Percentiles rank a stretch among this genome's conserved stretches.
phyloP scores from a whole-genome alignment of 64 coral and sea anemone genomes.

The Porites australiensis region DNA sequence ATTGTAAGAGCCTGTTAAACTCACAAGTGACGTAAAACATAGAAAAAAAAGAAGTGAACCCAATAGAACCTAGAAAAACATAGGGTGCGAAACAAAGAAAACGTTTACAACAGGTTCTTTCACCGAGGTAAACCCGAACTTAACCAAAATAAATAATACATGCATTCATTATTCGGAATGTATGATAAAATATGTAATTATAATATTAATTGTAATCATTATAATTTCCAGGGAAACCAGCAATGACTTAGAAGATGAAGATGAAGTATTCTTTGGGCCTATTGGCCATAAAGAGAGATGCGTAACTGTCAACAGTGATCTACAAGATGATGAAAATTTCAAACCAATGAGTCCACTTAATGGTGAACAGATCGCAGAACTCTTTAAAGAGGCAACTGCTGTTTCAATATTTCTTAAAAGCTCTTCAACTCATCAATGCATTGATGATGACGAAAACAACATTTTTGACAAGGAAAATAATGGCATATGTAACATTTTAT shows the following conservation, averaged over 20 bases:
- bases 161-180: too few species aligned
- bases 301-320: slow-evolving; percentile 67
- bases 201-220: background rate
- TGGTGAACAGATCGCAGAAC: slow-evolving; percentile 89
- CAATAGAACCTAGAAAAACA: too few species aligned
- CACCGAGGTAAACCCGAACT: too few species aligned
- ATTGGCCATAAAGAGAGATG: slow-evolving; percentile 86
- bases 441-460: background rate
- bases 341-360: slow-evolving; percentile 88
- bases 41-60: too few species aligned
- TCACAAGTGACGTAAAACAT: too few species aligned
- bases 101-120: too few species aligned
- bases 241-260: slow-evolving; percentile 78
- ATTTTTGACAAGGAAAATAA: background rate
- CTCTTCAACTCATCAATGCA: background rate
- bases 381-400: slow-evolving; percentile 94
- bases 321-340: slow-evolving; percentile 50
- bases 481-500: slow-evolving; percentile 7
- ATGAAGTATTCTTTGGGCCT: slow-evolving; percentile 94
- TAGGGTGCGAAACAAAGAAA: too few species aligned
- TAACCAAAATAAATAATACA: too few species aligned
- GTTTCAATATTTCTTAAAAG: slow-evolving; percentile 82
- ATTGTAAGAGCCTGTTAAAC: too few species aligned
- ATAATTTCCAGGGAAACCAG: slow-evolving; percentile 17
- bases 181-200: background rate